A percentile compares a stretch with the other conserved stretches of the same genome.
Evolutionary conservation across 2,888 invertebrate genomes (phyloP).

Genomic region (Ceriagrion tenellum): DNA sequence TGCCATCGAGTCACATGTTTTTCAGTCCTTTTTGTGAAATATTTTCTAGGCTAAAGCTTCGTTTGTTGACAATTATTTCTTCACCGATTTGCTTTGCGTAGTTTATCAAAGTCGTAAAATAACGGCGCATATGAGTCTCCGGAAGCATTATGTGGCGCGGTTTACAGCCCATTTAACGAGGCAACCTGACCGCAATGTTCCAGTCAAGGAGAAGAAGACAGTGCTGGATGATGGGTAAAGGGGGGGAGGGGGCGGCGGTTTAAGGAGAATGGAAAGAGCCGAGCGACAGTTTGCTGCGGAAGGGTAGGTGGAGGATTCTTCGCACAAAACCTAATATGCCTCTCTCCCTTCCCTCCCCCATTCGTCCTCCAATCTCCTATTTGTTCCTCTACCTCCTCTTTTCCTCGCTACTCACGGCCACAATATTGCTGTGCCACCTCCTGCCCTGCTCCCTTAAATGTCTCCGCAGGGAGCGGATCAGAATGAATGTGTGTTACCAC

Average conservation of each 20-base stretch:
- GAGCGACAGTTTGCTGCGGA: background rate
- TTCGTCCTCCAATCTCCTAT: background rate
- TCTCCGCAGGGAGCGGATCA: background rate
- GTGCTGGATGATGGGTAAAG: background rate
- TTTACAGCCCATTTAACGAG: too few species aligned
- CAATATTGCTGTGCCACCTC: background rate
- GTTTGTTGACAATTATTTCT: too few species aligned
- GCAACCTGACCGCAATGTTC: background rate
- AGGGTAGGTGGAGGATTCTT: background rate
- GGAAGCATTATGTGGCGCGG: too few species aligned
- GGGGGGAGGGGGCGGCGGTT: background rate
- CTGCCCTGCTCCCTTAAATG: background rate
- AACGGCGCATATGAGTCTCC: too few species aligned
- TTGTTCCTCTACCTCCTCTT: too few species aligned
- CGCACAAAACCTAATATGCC: background rate
- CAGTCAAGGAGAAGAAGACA: background rate
- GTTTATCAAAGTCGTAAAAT: too few species aligned
- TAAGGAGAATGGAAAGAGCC: background rate
- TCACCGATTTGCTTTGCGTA: too few species aligned
- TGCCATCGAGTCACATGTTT: too few species aligned
- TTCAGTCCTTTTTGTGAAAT: too few species aligned
- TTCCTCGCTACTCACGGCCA: background rate
- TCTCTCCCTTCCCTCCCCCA: background rate
- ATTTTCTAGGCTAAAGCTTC: too few species aligned
- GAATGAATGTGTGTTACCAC: background rate